Conservation (phyloP, 2,113 vertebrate species). For the Myiopsitta monachus region DNA sequence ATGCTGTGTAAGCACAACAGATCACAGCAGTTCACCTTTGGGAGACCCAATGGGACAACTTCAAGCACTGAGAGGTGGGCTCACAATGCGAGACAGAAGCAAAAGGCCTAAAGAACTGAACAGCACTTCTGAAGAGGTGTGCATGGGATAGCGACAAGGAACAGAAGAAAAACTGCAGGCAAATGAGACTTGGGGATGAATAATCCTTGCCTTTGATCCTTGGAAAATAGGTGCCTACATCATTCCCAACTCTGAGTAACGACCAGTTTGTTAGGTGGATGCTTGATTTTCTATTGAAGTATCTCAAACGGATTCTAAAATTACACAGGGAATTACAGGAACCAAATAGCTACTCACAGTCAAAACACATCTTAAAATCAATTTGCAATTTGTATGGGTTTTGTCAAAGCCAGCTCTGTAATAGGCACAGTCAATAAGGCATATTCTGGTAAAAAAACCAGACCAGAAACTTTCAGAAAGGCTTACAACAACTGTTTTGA, state of each 20-base stretch:
- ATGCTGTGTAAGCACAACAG: no score
- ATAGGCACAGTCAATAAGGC: neutral
- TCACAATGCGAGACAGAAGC: neutral
- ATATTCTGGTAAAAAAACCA: neutral
- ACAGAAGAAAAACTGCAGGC: neutral
- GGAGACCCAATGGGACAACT: accelerated
- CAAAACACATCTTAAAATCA: neutral
- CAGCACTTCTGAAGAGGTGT: neutral
- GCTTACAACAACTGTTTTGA: neutral
- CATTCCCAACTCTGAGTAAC: neutral
- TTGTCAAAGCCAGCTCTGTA: neutral
- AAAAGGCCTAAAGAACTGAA: neutral
- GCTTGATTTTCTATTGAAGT: neutral
- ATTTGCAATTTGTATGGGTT: neutral
- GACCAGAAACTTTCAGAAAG: neutral
- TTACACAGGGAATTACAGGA: neutral
- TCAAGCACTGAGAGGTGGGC: neutral
- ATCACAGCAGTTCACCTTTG: neutral
- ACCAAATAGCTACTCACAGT: neutral
- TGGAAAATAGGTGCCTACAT: neutral
- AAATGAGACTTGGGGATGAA: neutral
- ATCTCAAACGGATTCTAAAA: neutral
- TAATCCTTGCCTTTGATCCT: neutral
- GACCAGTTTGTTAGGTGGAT: neutral
- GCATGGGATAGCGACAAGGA: neutral